Percentiles rank a stretch among this genome's conserved stretches.
Conservation (phyloP, 2,888 invertebrate species). For the Tetrapedia diversipes region DNA sequence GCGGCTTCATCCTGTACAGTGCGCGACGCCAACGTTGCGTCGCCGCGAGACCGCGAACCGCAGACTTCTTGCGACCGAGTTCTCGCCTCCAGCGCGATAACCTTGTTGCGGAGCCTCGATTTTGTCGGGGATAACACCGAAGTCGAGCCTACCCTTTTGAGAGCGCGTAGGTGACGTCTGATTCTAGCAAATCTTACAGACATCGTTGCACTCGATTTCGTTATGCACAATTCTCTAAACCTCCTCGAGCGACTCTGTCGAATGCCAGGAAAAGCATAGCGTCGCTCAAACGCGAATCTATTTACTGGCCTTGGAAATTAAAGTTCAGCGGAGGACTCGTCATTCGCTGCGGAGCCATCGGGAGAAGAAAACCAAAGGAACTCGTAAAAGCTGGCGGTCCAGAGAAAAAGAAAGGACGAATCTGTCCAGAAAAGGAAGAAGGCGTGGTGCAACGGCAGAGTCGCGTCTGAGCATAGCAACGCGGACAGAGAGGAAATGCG, state of each 20-base stretch:
- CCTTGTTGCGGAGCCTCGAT: constrained; percentile 5
- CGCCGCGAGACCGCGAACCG: constrained; percentile 63
- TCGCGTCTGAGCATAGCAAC: too few species aligned
- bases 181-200: too few species aligned
- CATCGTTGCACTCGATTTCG: too few species aligned
- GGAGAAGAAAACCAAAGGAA: constrained; percentile 19
- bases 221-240: too few species aligned
- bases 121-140: background rate
- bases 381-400: background rate
- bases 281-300: too few species aligned
- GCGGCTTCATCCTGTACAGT: constrained; percentile 61
- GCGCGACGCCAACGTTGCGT: constrained; percentile 68
- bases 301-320: constrained; percentile 28
- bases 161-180: background rate
- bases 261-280: too few species aligned
- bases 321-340: constrained; percentile 34
- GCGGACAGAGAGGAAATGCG: background rate
- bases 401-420: too few species aligned
- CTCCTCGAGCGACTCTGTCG: too few species aligned
- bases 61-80: constrained; percentile 50
- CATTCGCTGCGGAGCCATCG: constrained; percentile 28
- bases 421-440: too few species aligned
- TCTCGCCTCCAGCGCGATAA: constrained; percentile 35
- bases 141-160: background rate
- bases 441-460: too few species aligned